Conservation (phyloP, 2,113 vertebrate species). For the Ceyx margarethae region DNA sequence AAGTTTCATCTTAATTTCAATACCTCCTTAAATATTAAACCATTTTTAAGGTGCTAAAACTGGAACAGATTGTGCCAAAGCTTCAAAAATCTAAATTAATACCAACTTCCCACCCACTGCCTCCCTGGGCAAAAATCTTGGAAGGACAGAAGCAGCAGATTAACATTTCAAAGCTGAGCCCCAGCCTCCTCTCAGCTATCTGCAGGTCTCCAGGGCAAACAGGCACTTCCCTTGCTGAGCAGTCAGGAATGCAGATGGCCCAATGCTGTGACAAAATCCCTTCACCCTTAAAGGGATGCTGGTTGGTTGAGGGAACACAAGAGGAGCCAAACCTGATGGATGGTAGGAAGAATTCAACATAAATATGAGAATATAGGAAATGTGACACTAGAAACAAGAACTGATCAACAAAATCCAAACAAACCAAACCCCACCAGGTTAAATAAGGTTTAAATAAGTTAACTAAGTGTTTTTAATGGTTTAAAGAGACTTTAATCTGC, state of each 20-base stretch:
- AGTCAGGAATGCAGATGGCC: conserved; percentile 45
- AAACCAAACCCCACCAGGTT: background rate
- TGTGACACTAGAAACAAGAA: background rate
- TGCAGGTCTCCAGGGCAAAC: conserved; percentile 47
- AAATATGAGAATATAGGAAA: background rate
- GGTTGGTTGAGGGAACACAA: background rate
- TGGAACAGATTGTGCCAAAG: conserved; percentile 34
- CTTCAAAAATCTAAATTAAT: conserved; percentile 60
- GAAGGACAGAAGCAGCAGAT: conserved; percentile 44
- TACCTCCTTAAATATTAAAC: conserved; percentile 50
- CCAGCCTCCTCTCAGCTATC: background rate
- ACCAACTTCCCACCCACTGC: conserved; percentile 44
- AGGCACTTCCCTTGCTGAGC: conserved; percentile 27
- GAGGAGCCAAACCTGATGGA: background rate
- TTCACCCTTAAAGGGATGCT: background rate
- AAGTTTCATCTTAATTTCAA: conserved; percentile 28
- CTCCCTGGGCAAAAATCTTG: conserved; percentile 33
- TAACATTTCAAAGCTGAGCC: conserved; percentile 56
- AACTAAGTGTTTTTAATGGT: background rate
- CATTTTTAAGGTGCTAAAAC: conserved; percentile 5
- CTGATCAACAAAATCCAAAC: background rate
- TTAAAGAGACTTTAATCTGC: background rate
- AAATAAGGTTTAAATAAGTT: background rate
- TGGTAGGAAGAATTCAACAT: background rate
- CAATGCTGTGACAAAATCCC: background rate